phyloP scores from a whole-genome alignment of 2,113 vertebrate genomes.

The Felis catus region DNA sequence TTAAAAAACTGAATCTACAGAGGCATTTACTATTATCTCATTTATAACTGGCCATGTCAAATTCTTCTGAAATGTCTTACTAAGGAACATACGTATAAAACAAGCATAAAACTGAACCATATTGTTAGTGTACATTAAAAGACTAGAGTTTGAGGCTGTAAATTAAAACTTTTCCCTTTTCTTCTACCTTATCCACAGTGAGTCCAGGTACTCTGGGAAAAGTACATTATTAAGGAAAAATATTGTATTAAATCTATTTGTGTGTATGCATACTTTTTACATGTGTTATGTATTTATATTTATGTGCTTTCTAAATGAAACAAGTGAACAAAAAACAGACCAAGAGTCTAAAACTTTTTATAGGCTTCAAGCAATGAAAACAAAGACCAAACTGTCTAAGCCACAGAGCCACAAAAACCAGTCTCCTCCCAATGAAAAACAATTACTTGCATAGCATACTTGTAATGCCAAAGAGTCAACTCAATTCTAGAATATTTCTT shows the following conservation, averaged over 20 bases:
- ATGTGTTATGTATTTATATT: not conserved
- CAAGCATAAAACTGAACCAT: not conserved
- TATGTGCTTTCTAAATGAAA: not conserved
- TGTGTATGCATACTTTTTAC: not conserved
- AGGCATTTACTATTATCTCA: not conserved
- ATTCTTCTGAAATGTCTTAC: slow-evolving; percentile 25
- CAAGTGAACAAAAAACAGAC: not conserved
- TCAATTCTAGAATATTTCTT: slow-evolving; percentile 5
- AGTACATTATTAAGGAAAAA: slow-evolving; percentile 16
- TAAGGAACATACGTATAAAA: not conserved
- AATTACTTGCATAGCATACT: not conserved
- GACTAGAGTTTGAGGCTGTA: not conserved
- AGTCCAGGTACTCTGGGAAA: not conserved
- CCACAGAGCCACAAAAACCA: not conserved
- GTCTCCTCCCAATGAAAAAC: not conserved
- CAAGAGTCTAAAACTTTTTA: not conserved
- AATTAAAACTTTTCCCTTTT: not conserved
- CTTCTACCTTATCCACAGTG: not conserved
- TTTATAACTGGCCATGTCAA: not conserved
- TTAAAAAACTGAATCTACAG: not conserved
- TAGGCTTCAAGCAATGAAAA: not conserved
- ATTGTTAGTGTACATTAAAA: not conserved
- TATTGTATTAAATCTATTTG: not conserved
- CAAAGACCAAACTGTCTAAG: not conserved
- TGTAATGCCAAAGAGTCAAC: not conserved